phyloP scores from a whole-genome alignment of 2,797 vertebrate genomes.

The Karalla daura region DNA sequence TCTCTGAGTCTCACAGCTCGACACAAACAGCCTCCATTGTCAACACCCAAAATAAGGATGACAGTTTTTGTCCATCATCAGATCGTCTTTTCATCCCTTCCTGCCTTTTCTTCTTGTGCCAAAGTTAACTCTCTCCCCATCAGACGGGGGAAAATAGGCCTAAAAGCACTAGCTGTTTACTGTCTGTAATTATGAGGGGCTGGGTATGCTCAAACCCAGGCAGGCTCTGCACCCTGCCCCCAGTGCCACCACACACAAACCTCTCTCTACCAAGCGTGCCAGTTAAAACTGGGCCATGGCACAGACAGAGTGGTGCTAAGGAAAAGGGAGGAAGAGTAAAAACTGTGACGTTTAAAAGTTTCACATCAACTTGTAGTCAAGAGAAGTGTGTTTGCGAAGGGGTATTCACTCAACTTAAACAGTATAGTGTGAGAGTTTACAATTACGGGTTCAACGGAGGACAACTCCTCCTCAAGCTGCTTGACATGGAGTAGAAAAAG shows the following conservation, averaged over 20 bases:
- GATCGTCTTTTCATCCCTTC: conserved; percentile 30
- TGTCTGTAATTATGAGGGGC: conserved; percentile 86
- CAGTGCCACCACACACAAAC: conserved; percentile 75
- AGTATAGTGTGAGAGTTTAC: not conserved
- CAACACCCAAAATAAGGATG: conserved; percentile 59
- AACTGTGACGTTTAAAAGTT: conserved; percentile 8
- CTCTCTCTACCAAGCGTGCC: conserved; percentile 60
- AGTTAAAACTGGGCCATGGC: conserved; percentile 67
- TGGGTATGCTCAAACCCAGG: conserved; percentile 73
- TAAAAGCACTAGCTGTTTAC: conserved; percentile 79
- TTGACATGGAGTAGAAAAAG: conserved; percentile 2
- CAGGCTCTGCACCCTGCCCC: conserved; percentile 73
- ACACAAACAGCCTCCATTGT: conserved; percentile 38
- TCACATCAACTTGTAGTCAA: conserved; percentile 18
- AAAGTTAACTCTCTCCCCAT: conserved; percentile 73
- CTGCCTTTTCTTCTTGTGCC: conserved; percentile 57
- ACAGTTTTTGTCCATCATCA: conserved; percentile 60
- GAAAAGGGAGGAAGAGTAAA: conserved; percentile 21
- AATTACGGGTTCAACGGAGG: conserved; percentile 1
- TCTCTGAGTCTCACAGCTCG: conserved; percentile 37
- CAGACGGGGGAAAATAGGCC: conserved; percentile 74
- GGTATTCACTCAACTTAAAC: not conserved
- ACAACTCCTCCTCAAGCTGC: not conserved
- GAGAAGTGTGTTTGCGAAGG: conserved; percentile 12
- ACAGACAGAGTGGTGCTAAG: conserved; percentile 31